Evolutionary conservation across 2,797 vertebrate species (phyloP).

Genomic region (Taenioides sp.): DNA sequence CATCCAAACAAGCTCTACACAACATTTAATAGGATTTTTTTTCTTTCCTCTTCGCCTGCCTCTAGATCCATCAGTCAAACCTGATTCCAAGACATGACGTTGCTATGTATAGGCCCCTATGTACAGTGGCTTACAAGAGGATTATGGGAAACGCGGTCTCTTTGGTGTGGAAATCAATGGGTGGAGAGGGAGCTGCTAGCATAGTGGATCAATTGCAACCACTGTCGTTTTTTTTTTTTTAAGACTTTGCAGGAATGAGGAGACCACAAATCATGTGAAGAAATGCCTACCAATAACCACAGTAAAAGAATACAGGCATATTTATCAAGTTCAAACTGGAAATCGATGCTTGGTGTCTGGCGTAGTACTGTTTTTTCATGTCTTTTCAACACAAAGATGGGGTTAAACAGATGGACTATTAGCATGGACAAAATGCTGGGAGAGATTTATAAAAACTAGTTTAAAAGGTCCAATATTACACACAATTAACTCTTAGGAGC

Average conservation of each 20-base stretch:
- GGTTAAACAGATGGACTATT: not conserved
- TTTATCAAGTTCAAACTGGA: conserved; percentile 10
- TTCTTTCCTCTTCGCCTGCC: not conserved
- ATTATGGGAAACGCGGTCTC: not conserved
- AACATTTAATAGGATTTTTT: conserved; percentile 33
- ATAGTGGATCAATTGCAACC: conserved; percentile 32
- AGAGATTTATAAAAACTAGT: too few relatives aligned
- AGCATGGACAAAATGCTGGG: not conserved
- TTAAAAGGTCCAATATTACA: too few relatives aligned
- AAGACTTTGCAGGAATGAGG: conserved; percentile 10
- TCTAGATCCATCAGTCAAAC: conserved; percentile 46
- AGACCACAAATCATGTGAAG: conserved; percentile 28
- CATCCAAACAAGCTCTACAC: conserved; percentile 48
- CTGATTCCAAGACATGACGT: conserved; percentile 21
- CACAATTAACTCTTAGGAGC: too few relatives aligned
- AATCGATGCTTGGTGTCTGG: conserved; percentile 6
- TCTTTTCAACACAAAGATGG: not conserved
- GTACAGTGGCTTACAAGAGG: conserved; percentile 2
- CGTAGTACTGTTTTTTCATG: not conserved
- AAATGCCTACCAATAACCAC: conserved; percentile 3
- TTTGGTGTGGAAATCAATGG: conserved; percentile 35
- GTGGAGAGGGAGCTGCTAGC: conserved; percentile 17
- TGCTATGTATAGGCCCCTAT: conserved; percentile 6
- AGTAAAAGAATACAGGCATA: conserved; percentile 28
- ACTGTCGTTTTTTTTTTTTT: conserved; percentile 9